phyloP scores from a whole-genome alignment of 2,113 vertebrate species.

The Zootoca vivipara region DNA sequence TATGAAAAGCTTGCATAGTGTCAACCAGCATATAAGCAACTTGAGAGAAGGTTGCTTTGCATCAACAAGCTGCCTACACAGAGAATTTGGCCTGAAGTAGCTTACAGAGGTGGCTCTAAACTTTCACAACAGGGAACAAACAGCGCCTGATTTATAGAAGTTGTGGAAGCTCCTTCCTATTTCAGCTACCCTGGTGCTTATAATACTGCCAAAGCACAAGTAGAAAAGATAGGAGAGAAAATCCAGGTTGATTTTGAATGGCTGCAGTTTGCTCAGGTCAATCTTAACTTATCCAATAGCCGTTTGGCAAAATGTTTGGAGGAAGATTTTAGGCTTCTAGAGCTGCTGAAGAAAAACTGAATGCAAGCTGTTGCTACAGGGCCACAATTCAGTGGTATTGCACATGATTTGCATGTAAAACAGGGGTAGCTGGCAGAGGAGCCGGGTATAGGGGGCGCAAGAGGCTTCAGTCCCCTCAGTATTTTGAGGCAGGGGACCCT shows the following conservation, averaged over 20 bases:
- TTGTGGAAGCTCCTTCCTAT: fast-evolving
- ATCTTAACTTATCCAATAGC: background rate
- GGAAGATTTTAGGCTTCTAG: background rate
- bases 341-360: background rate
- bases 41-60: constrained; percentile 23
- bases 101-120: background rate
- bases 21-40: background rate
- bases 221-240: background rate
- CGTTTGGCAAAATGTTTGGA: background rate
- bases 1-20: constrained; percentile 4
- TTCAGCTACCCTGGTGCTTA: background rate
- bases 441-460: too few relatives aligned
- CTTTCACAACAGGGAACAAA: background rate
- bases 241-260: background rate
- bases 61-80: constrained; percentile 43
- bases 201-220: background rate
- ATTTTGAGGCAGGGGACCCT: too few relatives aligned
- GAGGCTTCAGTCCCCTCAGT: too few relatives aligned
- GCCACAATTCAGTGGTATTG: background rate
- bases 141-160: background rate
- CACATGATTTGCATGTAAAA: background rate
- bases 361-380: background rate
- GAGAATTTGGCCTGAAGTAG: constrained; percentile 29
- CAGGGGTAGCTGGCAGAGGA: too few relatives aligned
- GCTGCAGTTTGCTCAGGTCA: background rate